Conservation (phyloP, 1,140 invertebrate species). For the Drosophila hydei region DNA sequence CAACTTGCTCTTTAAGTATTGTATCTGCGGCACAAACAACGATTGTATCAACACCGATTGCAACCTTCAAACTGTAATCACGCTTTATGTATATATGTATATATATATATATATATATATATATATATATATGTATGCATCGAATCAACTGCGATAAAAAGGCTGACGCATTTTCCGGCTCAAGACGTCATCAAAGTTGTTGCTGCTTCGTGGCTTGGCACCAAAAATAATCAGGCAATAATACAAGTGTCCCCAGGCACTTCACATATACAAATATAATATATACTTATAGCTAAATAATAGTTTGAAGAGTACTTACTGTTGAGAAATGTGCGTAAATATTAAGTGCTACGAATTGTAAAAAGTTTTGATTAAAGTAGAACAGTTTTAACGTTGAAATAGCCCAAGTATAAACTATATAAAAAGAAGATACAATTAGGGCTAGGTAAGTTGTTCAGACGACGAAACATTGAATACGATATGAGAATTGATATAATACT, state of each 20-base stretch:
- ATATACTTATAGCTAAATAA: background rate
- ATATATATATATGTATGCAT: background rate
- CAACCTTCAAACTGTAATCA: constrained; percentile 13
- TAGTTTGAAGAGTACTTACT: background rate
- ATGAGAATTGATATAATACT: no score
- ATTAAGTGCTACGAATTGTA: no score
- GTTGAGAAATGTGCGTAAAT: no score
- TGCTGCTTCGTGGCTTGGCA: background rate
- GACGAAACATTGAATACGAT: no score
- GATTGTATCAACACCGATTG: constrained; percentile 19
- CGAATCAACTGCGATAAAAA: constrained; percentile 8
- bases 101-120: background rate
- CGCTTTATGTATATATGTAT: background rate
- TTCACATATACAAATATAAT: background rate
- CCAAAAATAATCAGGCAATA: background rate
- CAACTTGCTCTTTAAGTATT: constrained; percentile 2
- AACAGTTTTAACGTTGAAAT: no score
- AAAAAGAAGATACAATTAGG: no score
- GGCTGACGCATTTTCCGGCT: constrained; percentile 13
- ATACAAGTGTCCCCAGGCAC: background rate
- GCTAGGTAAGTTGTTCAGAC: no score
- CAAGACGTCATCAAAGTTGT: constrained; percentile 10
- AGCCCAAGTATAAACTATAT: no score
- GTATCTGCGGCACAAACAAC: constrained; percentile 25
- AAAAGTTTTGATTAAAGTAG: no score